Base-by-base conservation (phyloP, 2,113 vertebrate species). In the Lates calcarifer region DNA sequence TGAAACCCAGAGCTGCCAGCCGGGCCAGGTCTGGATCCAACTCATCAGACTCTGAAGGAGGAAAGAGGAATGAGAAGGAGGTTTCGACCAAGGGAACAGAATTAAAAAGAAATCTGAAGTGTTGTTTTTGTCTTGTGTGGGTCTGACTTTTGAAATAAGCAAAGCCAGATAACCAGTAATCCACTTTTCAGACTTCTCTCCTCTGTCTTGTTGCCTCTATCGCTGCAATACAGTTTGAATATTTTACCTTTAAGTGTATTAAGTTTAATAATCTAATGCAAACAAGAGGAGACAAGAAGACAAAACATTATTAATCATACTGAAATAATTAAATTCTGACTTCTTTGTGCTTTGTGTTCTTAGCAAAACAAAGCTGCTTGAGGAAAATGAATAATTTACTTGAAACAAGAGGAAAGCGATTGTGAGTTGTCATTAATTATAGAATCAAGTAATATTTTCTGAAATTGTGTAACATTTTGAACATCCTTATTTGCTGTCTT, bases 1-100 rank as follows among this genome's bases (percentile, higher is more conserved):
- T 91, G 84, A 97, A 98, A 67, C 98, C 98, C 14, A 96, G 95
- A 0, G 95, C 92, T 1, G 92, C 96, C 33, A 97, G 91, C 79
- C 95, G 92, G 57, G 91, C 84, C 1, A 97, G 93, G 18, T 98
- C 97, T 29, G 94, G 94, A 85, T 99, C 97, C 84, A 93, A 3
- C 1, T 91, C 91, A 4, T 81, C 85, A 11, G 83, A 83, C 0
- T 88, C 94, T 95, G 39, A 6, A 24, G 45, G 11, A 10, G 10
- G 29, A 57, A 15, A 15, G n/a, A n/a, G n/a, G n/a, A 64, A 5
- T 1, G n/a, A 28, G 26, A 47, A 3, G 24, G 18, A 55, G 20
- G 22, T n/a, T n/a, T n/a, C n/a, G 6, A 51, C 2, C 22, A n/a
- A 51, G 6, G 3, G 2, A 51, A 10, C 47, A 67, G 35, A 55